Evolutionary conservation across 2,113 vertebrate species (phyloP).

Genomic region (Pyrgilauda ruficollis): DNA sequence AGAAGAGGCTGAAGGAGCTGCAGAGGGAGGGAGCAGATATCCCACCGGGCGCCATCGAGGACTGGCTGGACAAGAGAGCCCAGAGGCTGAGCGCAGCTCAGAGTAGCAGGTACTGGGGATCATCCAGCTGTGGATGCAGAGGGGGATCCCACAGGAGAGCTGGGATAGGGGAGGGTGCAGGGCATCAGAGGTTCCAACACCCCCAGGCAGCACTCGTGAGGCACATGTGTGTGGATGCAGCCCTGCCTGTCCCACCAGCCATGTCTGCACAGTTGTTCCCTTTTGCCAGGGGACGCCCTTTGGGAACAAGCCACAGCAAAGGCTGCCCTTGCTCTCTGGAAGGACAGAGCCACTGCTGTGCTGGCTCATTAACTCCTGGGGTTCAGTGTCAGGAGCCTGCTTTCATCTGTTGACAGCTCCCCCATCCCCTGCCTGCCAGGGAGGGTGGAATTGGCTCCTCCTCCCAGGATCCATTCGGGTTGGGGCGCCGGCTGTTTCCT

Average conservation of each 20-base stretch:
- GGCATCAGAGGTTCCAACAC: neutral
- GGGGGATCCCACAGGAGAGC: neutral
- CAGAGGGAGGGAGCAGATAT: slow-evolving; percentile 43
- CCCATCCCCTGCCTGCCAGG: neutral
- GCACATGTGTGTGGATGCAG: neutral
- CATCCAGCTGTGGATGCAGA: neutral
- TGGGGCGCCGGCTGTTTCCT: neutral
- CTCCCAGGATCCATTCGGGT: neutral
- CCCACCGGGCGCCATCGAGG: slow-evolving; percentile 73
- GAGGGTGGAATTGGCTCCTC: neutral
- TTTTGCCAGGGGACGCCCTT: fast-evolving
- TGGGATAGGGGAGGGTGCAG: neutral
- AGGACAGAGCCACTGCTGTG: neutral
- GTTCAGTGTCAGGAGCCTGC: neutral
- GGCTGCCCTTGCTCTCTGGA: neutral
- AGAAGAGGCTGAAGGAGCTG: slow-evolving; percentile 76
- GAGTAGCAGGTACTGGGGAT: slow-evolving; percentile 77
- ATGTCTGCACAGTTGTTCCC: fast-evolving
- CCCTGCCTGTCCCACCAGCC: neutral
- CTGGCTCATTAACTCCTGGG: neutral
- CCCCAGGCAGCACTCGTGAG: fast-evolving
- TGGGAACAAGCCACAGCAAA: neutral
- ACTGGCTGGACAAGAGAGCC: slow-evolving; percentile 87
- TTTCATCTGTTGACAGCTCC: neutral
- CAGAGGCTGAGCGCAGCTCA: slow-evolving; percentile 72